Conservation (phyloP, 2,113 vertebrate genomes). For the Xiphias gladius region DNA sequence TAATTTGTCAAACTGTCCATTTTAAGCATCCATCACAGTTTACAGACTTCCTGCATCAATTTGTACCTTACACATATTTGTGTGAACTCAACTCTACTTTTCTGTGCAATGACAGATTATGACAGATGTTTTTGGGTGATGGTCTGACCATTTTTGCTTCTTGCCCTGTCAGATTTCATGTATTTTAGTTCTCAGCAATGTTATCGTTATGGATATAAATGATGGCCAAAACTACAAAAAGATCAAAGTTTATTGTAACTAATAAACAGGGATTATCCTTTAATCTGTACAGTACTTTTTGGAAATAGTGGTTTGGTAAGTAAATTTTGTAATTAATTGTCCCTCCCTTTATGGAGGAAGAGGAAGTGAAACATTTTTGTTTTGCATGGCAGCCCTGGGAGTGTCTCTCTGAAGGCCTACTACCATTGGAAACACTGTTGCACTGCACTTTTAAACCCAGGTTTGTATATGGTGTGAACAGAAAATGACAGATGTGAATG, state of each 20-base stretch:
- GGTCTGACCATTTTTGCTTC: not conserved
- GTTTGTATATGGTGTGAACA: not conserved
- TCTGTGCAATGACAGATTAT: too few species aligned
- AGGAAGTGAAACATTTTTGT: not conserved
- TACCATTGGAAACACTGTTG: slow-evolving; percentile 1
- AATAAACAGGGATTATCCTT: slow-evolving; percentile 9
- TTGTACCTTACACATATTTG: too few species aligned
- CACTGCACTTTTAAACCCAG: not conserved
- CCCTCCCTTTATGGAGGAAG: slow-evolving; percentile 4
- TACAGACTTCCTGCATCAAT: too few species aligned
- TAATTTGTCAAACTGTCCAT: too few species aligned
- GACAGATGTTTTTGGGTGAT: not conserved
- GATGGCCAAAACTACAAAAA: not conserved
- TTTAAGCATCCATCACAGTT: too few species aligned
- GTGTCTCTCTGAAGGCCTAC: not conserved
- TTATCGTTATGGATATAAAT: not conserved
- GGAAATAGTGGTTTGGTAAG: not conserved
- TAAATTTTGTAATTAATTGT: slow-evolving; percentile 1
- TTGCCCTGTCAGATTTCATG: not conserved
- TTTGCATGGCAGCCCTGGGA: not conserved
- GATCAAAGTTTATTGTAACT: not conserved
- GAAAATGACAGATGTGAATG: slow-evolving; percentile 3
- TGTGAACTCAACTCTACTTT: too few species aligned
- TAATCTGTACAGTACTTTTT: slow-evolving; percentile 3
- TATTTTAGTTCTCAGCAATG: not conserved